These are phyloP conservation scores for Mesembrinibis cayennensis DNA, from an alignment of 2,113 vertebrate genomes.

Conservation along the genomic window DNA sequence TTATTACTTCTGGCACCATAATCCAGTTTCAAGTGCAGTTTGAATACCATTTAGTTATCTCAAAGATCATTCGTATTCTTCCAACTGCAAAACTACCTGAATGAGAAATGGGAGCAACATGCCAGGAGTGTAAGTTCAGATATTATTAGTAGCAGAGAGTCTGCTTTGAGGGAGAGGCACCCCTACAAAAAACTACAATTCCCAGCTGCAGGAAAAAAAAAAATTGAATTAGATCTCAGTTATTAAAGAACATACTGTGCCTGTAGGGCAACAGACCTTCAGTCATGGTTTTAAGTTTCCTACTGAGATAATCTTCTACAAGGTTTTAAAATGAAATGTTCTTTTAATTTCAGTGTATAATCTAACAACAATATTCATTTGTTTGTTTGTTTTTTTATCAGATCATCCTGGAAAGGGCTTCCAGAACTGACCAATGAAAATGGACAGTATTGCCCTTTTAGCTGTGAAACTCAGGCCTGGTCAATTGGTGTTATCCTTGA, in stretches of 20 bases:
- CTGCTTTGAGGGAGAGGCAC: neutral
- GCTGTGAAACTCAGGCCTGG: slow-evolving; percentile 98
- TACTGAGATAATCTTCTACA: neutral
- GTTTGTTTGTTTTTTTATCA: slow-evolving; percentile 23
- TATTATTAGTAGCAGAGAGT: neutral
- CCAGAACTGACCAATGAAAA: slow-evolving; percentile 97
- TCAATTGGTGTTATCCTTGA: slow-evolving; percentile 88
- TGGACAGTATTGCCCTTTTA: slow-evolving; percentile 91
- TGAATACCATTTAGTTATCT: neutral
- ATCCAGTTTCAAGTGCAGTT: neutral
- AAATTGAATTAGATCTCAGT: neutral
- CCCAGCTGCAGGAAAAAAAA: neutral
- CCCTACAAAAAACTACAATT: neutral
- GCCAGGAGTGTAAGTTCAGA: neutral
- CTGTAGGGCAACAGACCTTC: neutral
- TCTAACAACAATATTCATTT: neutral
- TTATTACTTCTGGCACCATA: neutral
- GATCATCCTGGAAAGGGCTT: slow-evolving; percentile 96
- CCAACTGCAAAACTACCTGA: neutral
- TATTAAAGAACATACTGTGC: neutral
- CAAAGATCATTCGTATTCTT: neutral
- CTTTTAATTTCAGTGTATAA: neutral
- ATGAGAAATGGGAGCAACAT: neutral
- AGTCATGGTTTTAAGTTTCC: neutral
- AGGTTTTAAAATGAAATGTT: neutral